These are phyloP conservation scores for Promerops cafer DNA, from an alignment of 2,113 vertebrate genomes.

Conservation along the genomic window DNA sequence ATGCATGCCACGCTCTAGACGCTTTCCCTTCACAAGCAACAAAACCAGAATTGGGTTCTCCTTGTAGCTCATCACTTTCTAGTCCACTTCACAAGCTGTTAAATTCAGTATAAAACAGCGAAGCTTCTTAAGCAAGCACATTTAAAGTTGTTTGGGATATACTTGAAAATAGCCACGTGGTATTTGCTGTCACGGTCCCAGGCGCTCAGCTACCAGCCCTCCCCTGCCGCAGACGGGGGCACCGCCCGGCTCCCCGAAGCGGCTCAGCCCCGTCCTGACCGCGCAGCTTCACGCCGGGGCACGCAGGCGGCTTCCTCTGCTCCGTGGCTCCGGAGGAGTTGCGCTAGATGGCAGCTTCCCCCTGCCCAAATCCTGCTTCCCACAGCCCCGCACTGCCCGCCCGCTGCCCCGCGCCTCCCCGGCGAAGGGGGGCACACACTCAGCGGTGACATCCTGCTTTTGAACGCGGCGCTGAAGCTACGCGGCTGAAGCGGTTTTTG, in stretches of 20 bases:
- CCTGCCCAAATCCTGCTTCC: background rate
- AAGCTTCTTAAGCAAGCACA: background rate
- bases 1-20: background rate
- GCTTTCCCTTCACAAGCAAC: background rate
- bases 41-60: background rate
- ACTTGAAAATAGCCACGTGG: background rate
- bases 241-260: rapidly evolving
- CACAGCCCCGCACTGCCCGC: rapidly evolving
- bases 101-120: background rate
- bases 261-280: rapidly evolving
- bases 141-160: background rate
- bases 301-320: rapidly evolving
- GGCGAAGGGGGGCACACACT: rapidly evolving
- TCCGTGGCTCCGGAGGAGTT: background rate
- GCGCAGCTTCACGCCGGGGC: rapidly evolving
- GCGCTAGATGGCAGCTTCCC: slow-evolving; percentile 21
- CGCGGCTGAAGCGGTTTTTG: background rate
- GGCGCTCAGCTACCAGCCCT: rapidly evolving
- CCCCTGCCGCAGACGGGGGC: background rate
- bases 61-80: background rate
- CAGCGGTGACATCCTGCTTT: rapidly evolving
- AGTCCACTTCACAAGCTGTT: background rate
- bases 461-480: background rate
- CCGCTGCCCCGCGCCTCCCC: rapidly evolving
- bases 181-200: background rate